Conservation (phyloP, 2,797 vertebrate genomes). For the Dipus sagitta region DNA sequence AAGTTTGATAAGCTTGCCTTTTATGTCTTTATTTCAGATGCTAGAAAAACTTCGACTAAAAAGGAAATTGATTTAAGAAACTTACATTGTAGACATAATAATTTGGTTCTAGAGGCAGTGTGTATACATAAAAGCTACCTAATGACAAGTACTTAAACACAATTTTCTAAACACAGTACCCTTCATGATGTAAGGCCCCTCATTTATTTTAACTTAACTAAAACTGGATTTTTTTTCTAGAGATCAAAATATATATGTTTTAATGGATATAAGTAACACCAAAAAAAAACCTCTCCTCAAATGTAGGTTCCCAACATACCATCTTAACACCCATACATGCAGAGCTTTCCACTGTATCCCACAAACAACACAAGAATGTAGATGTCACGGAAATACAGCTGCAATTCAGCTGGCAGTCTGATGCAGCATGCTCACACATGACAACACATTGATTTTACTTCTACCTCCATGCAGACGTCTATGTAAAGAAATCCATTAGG, state of each 20-base stretch:
- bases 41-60: neutral
- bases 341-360: slow-evolving; percentile 89
- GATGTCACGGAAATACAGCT: slow-evolving; percentile 92
- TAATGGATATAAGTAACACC: neutral
- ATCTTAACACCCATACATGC: slow-evolving; percentile 55
- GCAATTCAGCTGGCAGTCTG: slow-evolving; percentile 94
- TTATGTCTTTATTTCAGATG: neutral
- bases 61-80: neutral
- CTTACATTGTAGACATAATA: neutral
- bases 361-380: slow-evolving; percentile 88
- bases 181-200: neutral
- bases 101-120: neutral
- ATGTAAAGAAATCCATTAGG: slow-evolving; percentile 99
- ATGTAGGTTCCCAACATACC: neutral
- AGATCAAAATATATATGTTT: neutral
- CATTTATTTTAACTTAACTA: neutral
- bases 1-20: neutral
- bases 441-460: slow-evolving; percentile 99
- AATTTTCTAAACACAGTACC: neutral
- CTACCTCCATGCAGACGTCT: slow-evolving; percentile 95
- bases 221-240: neutral
- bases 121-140: neutral
- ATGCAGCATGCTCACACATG: slow-evolving; percentile 95
- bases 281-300: neutral
- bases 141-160: neutral